Evolutionary conservation across 2,888 invertebrate genomes (phyloP), one percentile per base, ranked within the genome.

Genomic region (Andrena fulva): DNA sequence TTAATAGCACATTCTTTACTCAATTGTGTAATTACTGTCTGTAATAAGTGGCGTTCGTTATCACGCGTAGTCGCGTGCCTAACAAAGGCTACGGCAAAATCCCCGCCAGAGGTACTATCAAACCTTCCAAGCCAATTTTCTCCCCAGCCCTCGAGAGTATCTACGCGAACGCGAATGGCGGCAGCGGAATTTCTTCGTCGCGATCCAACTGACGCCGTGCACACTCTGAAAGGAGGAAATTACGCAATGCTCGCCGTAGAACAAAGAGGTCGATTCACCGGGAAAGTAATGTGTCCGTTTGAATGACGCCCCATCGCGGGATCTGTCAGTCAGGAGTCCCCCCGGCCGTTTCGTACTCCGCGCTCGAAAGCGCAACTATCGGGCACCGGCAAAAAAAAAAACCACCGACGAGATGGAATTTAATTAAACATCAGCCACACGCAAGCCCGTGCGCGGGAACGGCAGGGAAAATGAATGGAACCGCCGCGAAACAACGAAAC

Each of bases 191-290:
- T 42, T 42, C 42, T 42, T 42, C 8, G 29, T 29, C 52, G 20
- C 52, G 52, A 69, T 54, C 62, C 27, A 31, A 62, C 29, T 48
- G 54, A n/a, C n/a, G 16, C 42, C 2, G 12, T 24, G 12, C 54
- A 54, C 54, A 8, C n/a, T n/a, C 24, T 62, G 72, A 64, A 73
- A 67, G 69, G 60, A 52, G 68, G 60, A 64, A 68, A 78, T 68
- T 83, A 84, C 83, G 83, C 68, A 75, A 83, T 72, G 50, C 27
- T 50, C 60, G 42, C 12, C 6, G 31, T 33, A 20, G 76, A 70
- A 77, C 73, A 77, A 75, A 78, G 72, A 54, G 27, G n/a, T 71
- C 54, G 75, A 82, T 75, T 82, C 75, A 10, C 48, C 16, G 31
- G 42, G 69, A 69, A 56, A 67, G 63, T 63, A 73, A 67, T 48